Evolutionary conservation across 2,113 vertebrate genomes (phyloP).

Genomic region (Podarcis cretensis): DNA sequence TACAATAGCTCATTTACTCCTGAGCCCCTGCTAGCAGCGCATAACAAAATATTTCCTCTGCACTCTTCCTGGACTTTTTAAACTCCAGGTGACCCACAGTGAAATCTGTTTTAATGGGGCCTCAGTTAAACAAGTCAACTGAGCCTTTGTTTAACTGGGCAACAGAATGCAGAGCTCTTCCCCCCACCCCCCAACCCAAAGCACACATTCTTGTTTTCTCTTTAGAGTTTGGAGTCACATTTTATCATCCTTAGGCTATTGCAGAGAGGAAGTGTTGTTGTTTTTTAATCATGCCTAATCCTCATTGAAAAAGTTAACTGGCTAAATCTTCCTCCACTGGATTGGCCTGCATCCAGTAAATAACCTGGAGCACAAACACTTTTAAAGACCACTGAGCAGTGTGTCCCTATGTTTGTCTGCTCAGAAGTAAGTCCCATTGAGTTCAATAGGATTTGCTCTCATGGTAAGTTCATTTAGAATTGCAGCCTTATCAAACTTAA

Average conservation of each 20-base stretch:
- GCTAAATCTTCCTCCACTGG: neutral
- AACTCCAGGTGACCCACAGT: slow-evolving; percentile 56
- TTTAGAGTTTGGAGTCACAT: slow-evolving; percentile 12
- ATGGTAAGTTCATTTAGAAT: neutral
- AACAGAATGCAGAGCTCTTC: slow-evolving; percentile 19
- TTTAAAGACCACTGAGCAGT: neutral
- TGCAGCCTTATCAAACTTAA: neutral
- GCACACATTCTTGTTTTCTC: slow-evolving; percentile 20
- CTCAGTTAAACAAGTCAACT: slow-evolving; percentile 31
- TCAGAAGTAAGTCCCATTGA: neutral
- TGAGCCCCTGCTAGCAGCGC: slow-evolving; percentile 42
- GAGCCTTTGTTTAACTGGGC: slow-evolving; percentile 43
- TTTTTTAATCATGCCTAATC: slow-evolving; percentile 3
- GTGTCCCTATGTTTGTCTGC: neutral
- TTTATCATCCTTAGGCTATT: slow-evolving; percentile 20
- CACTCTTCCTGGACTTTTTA: slow-evolving; percentile 56
- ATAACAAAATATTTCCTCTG: slow-evolving; percentile 52
- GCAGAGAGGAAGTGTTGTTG: neutral
- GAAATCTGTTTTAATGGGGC: slow-evolving; percentile 54
- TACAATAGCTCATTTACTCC: slow-evolving; percentile 32
- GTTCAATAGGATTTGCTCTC: neutral
- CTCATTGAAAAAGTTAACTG: neutral
- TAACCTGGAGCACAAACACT: neutral
- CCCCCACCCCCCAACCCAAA: neutral
- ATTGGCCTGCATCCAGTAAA: neutral